Conservation (phyloP, 2,888 invertebrate genomes). For the Plusia festucae region DNA sequence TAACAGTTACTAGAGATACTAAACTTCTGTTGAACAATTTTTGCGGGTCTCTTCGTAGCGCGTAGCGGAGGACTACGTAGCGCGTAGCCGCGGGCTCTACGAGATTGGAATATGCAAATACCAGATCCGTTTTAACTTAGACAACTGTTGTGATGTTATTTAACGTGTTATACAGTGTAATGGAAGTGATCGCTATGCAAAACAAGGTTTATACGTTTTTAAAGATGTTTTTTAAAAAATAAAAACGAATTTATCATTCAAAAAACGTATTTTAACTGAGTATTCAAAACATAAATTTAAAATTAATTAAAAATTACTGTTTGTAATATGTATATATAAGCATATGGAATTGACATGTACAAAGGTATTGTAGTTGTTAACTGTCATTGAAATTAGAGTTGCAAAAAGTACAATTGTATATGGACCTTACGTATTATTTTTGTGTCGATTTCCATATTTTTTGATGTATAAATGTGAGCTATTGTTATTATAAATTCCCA, state of each 20-base stretch:
- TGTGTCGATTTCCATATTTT: background rate
- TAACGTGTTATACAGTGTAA: slow-evolving; percentile 57
- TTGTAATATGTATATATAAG: too few species aligned
- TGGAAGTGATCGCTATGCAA: slow-evolving; percentile 44
- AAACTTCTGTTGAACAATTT: slow-evolving; percentile 44
- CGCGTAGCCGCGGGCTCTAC: slow-evolving; percentile 67
- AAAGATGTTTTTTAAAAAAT: too few species aligned
- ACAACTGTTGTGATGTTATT: slow-evolving; percentile 81
- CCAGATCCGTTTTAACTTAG: slow-evolving; percentile 82
- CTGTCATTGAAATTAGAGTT: too few species aligned
- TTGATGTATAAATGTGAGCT: background rate
- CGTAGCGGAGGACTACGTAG: slow-evolving; percentile 46
- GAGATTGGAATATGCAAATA: slow-evolving; percentile 89
- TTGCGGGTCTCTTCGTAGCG: slow-evolving; percentile 28
- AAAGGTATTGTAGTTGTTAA: too few species aligned
- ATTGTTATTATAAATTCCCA: slow-evolving; percentile 46
- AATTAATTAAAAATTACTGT: too few species aligned
- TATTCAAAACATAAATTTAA: too few species aligned
- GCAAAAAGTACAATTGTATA: too few species aligned
- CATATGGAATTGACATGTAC: too few species aligned
- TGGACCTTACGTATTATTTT: too few species aligned
- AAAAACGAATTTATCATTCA: too few species aligned
- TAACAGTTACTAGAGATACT: slow-evolving; percentile 20
- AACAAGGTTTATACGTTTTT: background rate
- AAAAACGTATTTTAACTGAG: too few species aligned